Percentiles rank a stretch among this genome's conserved stretches.
These are phyloP conservation scores for Hydropsyche betteni DNA, from an alignment of 2,888 invertebrate genomes.

Conservation along the genomic window DNA sequence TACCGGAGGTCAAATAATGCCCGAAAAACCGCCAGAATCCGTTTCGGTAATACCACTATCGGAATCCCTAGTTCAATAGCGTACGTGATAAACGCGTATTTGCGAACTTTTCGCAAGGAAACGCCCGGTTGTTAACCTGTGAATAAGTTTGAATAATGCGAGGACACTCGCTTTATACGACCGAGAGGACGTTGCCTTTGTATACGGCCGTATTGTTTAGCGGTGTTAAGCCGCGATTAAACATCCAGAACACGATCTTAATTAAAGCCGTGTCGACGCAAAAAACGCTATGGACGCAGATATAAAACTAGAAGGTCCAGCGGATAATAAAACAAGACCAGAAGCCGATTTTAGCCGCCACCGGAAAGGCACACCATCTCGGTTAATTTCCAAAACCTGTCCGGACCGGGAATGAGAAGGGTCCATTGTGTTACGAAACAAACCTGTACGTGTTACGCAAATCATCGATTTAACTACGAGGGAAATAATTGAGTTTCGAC, in stretches of 20 bases:
- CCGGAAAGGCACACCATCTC: neutral
- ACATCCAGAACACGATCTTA: constrained; percentile 22
- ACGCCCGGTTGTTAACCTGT: constrained; percentile 6
- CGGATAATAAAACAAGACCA: constrained; percentile 25
- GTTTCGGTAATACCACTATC: too few species aligned
- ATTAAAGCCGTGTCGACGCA: constrained; percentile 13
- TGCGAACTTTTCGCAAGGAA: neutral
- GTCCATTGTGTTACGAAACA: constrained; percentile 4
- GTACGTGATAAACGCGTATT: neutral
- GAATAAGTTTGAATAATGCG: constrained; percentile 27
- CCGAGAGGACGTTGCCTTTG: constrained; percentile 5
- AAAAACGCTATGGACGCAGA: neutral
- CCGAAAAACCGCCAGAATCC: too few species aligned
- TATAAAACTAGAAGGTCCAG: constrained; percentile 10
- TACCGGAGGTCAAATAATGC: too few species aligned
- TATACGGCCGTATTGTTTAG: constrained; percentile 2
- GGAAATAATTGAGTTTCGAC: constrained; percentile 12
- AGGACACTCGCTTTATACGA: constrained; percentile 7
- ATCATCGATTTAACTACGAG: constrained; percentile 25
- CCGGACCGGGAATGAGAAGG: neutral
- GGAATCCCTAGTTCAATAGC: neutral
- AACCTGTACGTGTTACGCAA: constrained; percentile 25
- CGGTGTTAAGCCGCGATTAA: constrained; percentile 11
- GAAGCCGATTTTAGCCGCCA: constrained; percentile 3
- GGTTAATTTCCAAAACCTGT: constrained; percentile 3